These are phyloP conservation scores for Scomber japonicus DNA, from an alignment of 2,113 vertebrate species.

Conservation along the genomic window DNA sequence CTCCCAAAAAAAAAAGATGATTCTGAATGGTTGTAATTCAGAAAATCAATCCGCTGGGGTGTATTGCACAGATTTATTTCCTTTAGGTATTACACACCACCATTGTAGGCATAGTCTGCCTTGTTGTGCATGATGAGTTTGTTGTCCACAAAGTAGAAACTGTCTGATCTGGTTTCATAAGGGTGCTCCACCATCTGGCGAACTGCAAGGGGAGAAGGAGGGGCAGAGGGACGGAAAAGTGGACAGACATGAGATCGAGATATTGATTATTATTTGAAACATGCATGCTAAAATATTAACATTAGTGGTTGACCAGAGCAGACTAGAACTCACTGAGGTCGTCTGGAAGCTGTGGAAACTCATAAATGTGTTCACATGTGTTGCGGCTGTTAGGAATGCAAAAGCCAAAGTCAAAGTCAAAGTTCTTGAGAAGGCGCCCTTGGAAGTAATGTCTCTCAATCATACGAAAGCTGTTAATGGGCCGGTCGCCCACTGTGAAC, in stretches of 20 bases:
- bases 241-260: background rate
- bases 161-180: slow-evolving; percentile 97
- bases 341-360: slow-evolving; percentile 97
- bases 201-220: slow-evolving; percentile 81
- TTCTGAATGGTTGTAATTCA: slow-evolving; percentile 31
- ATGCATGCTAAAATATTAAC: background rate
- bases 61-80: slow-evolving; percentile 47
- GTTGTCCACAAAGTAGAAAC: slow-evolving; percentile 99
- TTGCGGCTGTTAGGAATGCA: slow-evolving; percentile 98
- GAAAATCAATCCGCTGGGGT: slow-evolving; percentile 31
- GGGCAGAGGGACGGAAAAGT: background rate
- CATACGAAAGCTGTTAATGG: slow-evolving; percentile 97
- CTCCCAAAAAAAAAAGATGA: background rate
- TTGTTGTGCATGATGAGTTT: slow-evolving; percentile 99
- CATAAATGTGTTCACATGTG: slow-evolving; percentile 98
- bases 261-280: background rate
- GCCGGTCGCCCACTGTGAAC: slow-evolving; percentile 96
- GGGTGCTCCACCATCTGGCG: slow-evolving; percentile 95
- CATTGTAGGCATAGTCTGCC: slow-evolving; percentile 98
- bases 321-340: slow-evolving; percentile 91
- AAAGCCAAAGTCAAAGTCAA: slow-evolving; percentile 99
- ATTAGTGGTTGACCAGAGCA: background rate
- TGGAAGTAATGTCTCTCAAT: slow-evolving; percentile 98
- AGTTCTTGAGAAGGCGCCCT: slow-evolving; percentile 96
- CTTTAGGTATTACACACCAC: slow-evolving; percentile 88